phyloP scores from a whole-genome alignment of 2,797 vertebrate genomes.

The Heteromormyrus szaboi region DNA sequence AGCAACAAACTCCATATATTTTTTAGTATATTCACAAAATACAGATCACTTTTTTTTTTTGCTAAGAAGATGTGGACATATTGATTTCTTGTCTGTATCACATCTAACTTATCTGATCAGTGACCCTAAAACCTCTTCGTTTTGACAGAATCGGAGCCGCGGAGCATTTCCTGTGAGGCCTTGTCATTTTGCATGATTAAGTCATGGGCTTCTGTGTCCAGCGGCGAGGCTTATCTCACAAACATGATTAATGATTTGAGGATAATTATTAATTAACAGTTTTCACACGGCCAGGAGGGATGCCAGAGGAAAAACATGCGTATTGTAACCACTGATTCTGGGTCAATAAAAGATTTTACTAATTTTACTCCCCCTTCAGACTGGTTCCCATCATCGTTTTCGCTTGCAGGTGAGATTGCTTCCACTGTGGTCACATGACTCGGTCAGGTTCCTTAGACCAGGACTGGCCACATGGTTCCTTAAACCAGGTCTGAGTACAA shows the following conservation, averaged over 20 bases:
- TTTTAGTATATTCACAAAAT: not conserved
- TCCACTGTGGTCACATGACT: not conserved
- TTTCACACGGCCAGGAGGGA: constrained; percentile 8
- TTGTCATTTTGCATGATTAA: constrained; percentile 16
- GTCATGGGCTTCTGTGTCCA: constrained; percentile 7
- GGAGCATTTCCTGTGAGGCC: not conserved
- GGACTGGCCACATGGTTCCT: not conserved
- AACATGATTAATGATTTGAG: constrained; percentile 15
- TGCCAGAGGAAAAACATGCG: not conserved
- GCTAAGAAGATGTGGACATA: not conserved
- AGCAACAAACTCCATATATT: not conserved
- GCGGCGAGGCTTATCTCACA: not conserved
- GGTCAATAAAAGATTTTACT: not conserved
- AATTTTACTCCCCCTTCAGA: not conserved
- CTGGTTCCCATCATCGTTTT: not conserved
- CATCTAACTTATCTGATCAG: not conserved
- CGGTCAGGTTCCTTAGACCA: not conserved
- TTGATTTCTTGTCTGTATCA: not conserved
- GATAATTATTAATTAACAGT: constrained; percentile 11
- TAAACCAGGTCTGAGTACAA: not conserved
- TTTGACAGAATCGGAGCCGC: not conserved
- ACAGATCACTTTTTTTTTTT: not conserved
- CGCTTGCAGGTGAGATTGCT: not conserved
- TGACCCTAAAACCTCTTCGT: not conserved
- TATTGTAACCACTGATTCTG: constrained; percentile 1